Conservation (phyloP, 2,888 invertebrate genomes). For the Xestobium rufovillosum region DNA sequence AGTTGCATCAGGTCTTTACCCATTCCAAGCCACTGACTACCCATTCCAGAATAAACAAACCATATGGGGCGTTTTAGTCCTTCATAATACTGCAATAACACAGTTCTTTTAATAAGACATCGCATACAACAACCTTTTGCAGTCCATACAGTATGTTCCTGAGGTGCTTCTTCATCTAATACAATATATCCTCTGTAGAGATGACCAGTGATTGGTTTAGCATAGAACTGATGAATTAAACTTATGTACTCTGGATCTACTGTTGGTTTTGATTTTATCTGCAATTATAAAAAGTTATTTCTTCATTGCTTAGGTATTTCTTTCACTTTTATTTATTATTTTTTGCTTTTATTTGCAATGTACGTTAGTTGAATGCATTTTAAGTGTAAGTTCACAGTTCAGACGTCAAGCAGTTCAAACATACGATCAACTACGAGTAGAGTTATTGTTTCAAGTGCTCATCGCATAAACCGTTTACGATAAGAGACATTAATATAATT, state of each 20-base stretch:
- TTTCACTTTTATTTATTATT: too few species aligned
- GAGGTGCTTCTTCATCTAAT: constrained; percentile 32
- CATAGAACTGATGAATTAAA: constrained; percentile 45
- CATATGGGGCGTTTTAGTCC: constrained; percentile 49
- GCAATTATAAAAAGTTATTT: constrained; percentile 11
- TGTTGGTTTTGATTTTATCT: constrained; percentile 48
- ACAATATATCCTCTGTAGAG: constrained; percentile 57
- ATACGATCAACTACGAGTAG: too few species aligned
- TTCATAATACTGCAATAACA: constrained; percentile 34
- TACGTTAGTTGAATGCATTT: too few species aligned
- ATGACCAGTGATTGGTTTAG: constrained; percentile 48
- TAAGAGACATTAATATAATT: too few species aligned
- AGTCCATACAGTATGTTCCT: constrained; percentile 34
- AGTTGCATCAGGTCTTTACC: constrained; percentile 58
- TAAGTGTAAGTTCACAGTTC: too few species aligned
- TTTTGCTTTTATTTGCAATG: too few species aligned
- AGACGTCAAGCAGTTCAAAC: too few species aligned
- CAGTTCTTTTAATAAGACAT: background rate
- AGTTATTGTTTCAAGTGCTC: too few species aligned
- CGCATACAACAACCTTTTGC: too few species aligned
- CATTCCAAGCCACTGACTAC: constrained; percentile 66
- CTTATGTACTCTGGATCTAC: constrained; percentile 47
- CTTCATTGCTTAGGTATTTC: too few species aligned
- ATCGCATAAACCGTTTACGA: too few species aligned
- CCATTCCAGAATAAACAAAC: constrained; percentile 71